Conservation (phyloP, 2,888 invertebrate genomes). For the Lordiphosa andalusiaca region DNA sequence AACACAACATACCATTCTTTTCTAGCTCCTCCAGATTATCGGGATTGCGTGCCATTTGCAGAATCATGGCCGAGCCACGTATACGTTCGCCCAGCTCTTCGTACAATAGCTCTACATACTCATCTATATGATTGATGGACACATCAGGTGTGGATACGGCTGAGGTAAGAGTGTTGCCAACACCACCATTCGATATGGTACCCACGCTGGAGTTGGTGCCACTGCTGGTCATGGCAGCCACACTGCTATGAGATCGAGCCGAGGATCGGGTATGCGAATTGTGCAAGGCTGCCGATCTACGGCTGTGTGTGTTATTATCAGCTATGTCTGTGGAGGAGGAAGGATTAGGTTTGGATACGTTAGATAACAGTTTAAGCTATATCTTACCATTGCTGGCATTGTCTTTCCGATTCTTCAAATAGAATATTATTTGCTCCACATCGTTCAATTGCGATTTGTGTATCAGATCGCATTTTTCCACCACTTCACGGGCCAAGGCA, state of each 20-base stretch:
- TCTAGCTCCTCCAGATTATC: slow-evolving; percentile 96
- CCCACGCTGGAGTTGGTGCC: slow-evolving; percentile 10
- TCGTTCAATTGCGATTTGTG: slow-evolving; percentile 90
- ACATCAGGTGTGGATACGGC: slow-evolving; percentile 83
- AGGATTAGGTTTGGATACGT: neutral
- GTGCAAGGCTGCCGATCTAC: slow-evolving; percentile 63
- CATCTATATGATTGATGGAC: slow-evolving; percentile 91
- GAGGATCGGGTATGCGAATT: slow-evolving; percentile 61
- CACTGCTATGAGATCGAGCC: slow-evolving; percentile 50
- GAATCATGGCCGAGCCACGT: slow-evolving; percentile 93
- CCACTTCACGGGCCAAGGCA: slow-evolving; percentile 89
- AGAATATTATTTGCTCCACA: slow-evolving; percentile 93
- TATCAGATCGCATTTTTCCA: slow-evolving; percentile 92
- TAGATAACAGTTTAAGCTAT: too few relatives aligned
- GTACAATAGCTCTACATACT: slow-evolving; percentile 97
- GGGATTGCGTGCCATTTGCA: slow-evolving; percentile 94
- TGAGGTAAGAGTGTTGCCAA: slow-evolving; percentile 72
- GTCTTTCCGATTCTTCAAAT: slow-evolving; percentile 89
- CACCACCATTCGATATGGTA: slow-evolving; percentile 59
- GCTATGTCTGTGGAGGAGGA: slow-evolving; percentile 62
- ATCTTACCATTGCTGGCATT: slow-evolving; percentile 75
- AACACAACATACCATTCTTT: slow-evolving; percentile 88
- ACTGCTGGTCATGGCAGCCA: slow-evolving; percentile 40
- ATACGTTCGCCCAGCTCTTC: slow-evolving; percentile 97
- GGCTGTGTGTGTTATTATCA: slow-evolving; percentile 77